Percentiles rank a stretch among this genome's conserved stretches.
Evolutionary conservation across 1,140 invertebrate species (phyloP).

Genomic region (Pseudomyrmex gracilis): DNA sequence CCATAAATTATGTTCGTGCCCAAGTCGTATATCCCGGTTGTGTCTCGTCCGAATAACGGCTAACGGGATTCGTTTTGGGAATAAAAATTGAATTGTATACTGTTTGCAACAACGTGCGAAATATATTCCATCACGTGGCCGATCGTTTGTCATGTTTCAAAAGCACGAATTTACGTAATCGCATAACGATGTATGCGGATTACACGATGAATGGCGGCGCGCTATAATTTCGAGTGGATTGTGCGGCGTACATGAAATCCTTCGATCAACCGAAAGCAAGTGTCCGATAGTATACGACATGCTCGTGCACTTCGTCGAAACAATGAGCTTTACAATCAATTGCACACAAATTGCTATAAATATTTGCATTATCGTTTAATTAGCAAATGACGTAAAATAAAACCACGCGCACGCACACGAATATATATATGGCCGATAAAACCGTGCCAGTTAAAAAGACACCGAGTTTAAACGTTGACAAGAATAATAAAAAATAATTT

Average conservation of each 20-base stretch:
- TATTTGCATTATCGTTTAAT: not conserved
- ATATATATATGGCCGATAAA: not conserved
- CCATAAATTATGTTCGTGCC: conserved; percentile 53
- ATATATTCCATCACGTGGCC: conserved; percentile 47
- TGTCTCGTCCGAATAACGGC: conserved; percentile 39
- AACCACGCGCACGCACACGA: too few relatives aligned
- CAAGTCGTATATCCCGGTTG: conserved; percentile 44
- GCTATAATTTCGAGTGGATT: conserved; percentile 54
- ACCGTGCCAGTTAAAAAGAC: not conserved
- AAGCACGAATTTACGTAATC: conserved; percentile 60
- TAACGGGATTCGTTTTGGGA: conserved; percentile 53
- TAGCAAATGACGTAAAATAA: conserved; percentile 15
- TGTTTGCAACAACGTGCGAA: conserved; percentile 32
- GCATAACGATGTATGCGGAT: conserved; percentile 54
- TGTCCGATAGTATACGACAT: conserved; percentile 1
- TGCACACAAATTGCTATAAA: not conserved
- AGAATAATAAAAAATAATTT: not conserved
- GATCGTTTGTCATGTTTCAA: conserved; percentile 57
- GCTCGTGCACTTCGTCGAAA: conserved; percentile 7
- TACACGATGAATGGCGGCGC: conserved; percentile 46
- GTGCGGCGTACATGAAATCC: conserved; percentile 43
- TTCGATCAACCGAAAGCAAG: conserved; percentile 52
- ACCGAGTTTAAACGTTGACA: not conserved
- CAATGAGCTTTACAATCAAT: not conserved
- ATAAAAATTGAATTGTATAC: conserved; percentile 65